Percentiles rank a stretch among this genome's conserved stretches.
Evolutionary conservation across 2,113 vertebrate genomes (phyloP).

Genomic region (Chrysemys picta): DNA sequence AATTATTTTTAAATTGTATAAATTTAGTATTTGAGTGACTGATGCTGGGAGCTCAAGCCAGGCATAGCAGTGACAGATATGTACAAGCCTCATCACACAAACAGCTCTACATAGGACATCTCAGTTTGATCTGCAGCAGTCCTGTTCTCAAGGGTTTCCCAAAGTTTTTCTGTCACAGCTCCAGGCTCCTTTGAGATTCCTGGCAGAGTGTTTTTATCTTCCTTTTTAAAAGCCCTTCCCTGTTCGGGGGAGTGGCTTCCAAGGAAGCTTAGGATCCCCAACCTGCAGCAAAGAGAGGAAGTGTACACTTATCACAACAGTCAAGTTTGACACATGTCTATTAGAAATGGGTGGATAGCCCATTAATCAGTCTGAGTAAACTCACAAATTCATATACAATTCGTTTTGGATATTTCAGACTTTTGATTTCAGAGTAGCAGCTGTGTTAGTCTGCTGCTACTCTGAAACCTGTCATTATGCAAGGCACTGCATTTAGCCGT

Average conservation of each 20-base stretch:
- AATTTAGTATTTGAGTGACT: accelerated
- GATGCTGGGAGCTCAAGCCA: accelerated
- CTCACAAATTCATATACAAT: neutral
- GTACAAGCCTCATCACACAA: neutral
- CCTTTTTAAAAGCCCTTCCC: neutral
- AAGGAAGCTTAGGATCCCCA: neutral
- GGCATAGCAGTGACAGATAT: accelerated
- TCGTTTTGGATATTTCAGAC: neutral
- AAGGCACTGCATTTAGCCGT: too few species aligned
- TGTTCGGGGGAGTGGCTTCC: neutral
- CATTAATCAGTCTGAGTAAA: neutral
- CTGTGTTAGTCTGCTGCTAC: too few species aligned
- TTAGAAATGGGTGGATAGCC: neutral
- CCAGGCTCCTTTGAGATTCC: neutral
- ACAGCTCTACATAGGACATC: neutral
- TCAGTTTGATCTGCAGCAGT: accelerated
- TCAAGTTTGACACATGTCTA: neutral
- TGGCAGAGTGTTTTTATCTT: accelerated
- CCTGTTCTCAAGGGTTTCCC: neutral
- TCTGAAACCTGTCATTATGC: too few species aligned
- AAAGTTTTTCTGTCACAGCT: neutral
- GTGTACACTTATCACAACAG: neutral
- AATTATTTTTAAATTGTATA: neutral
- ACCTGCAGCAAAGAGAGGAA: neutral
- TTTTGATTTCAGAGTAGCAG: too few species aligned